Base-by-base conservation (phyloP, 1,140 invertebrate genomes). In the Patella vulgata region DNA sequence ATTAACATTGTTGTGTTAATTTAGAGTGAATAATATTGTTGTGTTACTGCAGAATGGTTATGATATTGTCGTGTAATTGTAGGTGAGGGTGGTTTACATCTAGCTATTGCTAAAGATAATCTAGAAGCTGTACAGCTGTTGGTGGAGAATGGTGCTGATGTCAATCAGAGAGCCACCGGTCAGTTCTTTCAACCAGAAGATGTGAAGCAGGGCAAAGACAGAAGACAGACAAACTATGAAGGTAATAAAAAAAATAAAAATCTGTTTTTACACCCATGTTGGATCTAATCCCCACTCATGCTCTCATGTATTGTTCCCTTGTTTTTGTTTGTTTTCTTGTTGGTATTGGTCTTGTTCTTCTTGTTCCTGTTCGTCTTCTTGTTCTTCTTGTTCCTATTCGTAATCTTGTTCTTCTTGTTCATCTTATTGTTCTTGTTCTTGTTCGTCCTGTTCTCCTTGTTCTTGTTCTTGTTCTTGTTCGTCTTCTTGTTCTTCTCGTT, bases 21-120 rank as follows among this genome's bases (percentile, higher is more conserved):
- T n/a, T n/a, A n/a, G n/a, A n/a, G n/a, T n/a, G n/a, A n/a, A n/a
- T n/a, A n/a, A n/a, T n/a, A n/a, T n/a, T n/a, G n/a, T n/a, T n/a
- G n/a, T n/a, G n/a, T n/a, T n/a, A n/a, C n/a, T n/a, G n/a, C n/a
- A n/a, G n/a, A n/a, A n/a, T n/a, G n/a, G n/a, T n/a, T n/a, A n/a
- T n/a, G n/a, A n/a, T n/a, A n/a, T n/a, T n/a, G n/a, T n/a, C n/a
- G n/a, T n/a, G n/a, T n/a, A n/a, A n/a, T 72, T 66, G 5, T 67
- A 85, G 92, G 94, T 0, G 95, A 96, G 9, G 95, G 94, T 84
- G 92, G 93, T 8, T 85, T 99, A 23, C 97, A 99, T 83, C 86
- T 99, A 48, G 95, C 96, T 0, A 98, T 99, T 68, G 96, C 97
- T 0, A 96, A 98, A 78, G 92, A 90, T 75, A 97, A 98, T 82